Evolutionary conservation across 2,888 invertebrate genomes (phyloP).

Genomic region (Spatulosminthurus flaviceps): DNA sequence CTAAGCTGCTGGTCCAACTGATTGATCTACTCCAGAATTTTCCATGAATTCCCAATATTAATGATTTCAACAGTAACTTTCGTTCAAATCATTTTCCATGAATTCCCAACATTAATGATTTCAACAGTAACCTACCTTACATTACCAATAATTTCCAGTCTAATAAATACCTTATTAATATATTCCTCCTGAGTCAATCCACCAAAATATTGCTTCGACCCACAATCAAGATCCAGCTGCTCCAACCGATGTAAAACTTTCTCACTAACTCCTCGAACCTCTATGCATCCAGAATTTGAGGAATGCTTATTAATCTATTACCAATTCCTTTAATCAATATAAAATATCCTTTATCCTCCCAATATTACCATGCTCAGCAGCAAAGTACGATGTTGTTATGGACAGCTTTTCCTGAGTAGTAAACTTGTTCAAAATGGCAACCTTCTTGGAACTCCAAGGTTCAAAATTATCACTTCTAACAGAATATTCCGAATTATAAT

Average conservation of each 20-base stretch:
- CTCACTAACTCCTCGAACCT: slow-evolving; percentile 73
- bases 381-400: slow-evolving; percentile 82
- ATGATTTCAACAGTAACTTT: too few relatives aligned
- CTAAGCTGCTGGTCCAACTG: slow-evolving; percentile 91
- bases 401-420: slow-evolving; percentile 94
- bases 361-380: slow-evolving; percentile 62
- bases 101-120: too few relatives aligned
- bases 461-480: slow-evolving; percentile 70
- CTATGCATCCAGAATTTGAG: slow-evolving; percentile 35
- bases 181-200: slow-evolving; percentile 94
- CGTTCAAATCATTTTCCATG: too few relatives aligned
- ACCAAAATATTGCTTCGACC: slow-evolving; percentile 83
- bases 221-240: slow-evolving; percentile 94
- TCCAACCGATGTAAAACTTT: slow-evolving; percentile 90
- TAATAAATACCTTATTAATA: slow-evolving; percentile 66
- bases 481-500: slow-evolving; percentile 51
- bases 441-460: slow-evolving; percentile 80
- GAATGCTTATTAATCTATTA: neutral
- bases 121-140: too few relatives aligned
- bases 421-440: slow-evolving; percentile 85
- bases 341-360: neutral
- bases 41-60: too few relatives aligned
- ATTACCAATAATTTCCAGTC: too few relatives aligned
- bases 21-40: slow-evolving; percentile 74
- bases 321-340: neutral